phyloP scores from a whole-genome alignment of 2,888 invertebrate genomes.

The Podotricha telesiphe region DNA sequence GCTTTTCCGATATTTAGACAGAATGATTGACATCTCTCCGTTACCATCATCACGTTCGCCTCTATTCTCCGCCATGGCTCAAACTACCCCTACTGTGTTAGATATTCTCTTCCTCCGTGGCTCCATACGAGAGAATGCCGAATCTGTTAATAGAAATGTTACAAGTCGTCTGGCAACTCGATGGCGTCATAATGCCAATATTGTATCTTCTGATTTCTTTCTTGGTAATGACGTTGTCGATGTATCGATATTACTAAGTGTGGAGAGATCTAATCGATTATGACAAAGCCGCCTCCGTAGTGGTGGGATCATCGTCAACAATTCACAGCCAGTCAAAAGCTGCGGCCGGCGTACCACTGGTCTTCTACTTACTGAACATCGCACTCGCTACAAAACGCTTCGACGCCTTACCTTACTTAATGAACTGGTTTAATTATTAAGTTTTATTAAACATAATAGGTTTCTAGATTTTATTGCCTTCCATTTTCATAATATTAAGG shows the following conservation, averaged over 20 bases:
- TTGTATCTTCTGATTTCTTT: slow-evolving; percentile 89
- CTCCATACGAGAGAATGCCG: slow-evolving; percentile 86
- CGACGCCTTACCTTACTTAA: slow-evolving; percentile 52
- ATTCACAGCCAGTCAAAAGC: slow-evolving; percentile 41
- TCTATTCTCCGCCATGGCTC: slow-evolving; percentile 88
- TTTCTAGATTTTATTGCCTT: slow-evolving; percentile 54
- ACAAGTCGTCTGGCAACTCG: slow-evolving; percentile 86
- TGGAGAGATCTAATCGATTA: slow-evolving; percentile 70
- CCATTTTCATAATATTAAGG: slow-evolving; percentile 50
- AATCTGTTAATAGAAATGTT: slow-evolving; percentile 87
- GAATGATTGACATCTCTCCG: slow-evolving; percentile 67
- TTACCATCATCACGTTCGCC: slow-evolving; percentile 73
- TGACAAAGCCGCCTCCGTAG: slow-evolving; percentile 68
- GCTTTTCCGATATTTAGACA: slow-evolving; percentile 71
- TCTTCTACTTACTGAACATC: slow-evolving; percentile 52
- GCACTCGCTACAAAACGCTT: slow-evolving; percentile 50
- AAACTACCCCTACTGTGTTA: slow-evolving; percentile 86
- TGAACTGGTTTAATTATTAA: slow-evolving; percentile 50
- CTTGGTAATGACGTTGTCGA: slow-evolving; percentile 88
- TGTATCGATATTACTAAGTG: slow-evolving; percentile 83
- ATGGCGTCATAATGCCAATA: slow-evolving; percentile 87
- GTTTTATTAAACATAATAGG: background rate
- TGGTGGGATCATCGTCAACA: slow-evolving; percentile 63
- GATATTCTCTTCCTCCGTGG: slow-evolving; percentile 85
- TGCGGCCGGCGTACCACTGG: slow-evolving; percentile 59